phyloP scores from a whole-genome alignment of 2,113 vertebrate genomes.

The Progne subis region DNA sequence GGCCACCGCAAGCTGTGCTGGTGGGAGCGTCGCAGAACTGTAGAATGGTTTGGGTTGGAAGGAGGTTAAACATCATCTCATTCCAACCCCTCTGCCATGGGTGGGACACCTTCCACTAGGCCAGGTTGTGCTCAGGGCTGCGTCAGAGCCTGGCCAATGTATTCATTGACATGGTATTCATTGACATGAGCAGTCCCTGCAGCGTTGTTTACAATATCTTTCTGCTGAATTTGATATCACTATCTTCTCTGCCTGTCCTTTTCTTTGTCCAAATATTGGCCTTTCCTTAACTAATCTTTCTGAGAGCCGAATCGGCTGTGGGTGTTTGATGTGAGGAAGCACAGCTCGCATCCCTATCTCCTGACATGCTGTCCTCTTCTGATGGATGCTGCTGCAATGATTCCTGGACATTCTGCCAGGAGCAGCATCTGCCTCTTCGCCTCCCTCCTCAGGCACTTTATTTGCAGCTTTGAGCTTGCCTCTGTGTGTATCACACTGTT shows the following conservation, averaged over 20 bases:
- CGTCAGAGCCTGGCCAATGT: background rate
- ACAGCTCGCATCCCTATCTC: background rate
- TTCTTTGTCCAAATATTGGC: background rate
- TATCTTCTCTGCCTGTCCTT: background rate
- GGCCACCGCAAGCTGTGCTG: background rate
- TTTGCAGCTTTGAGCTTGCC: constrained; percentile 31
- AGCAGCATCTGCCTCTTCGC: constrained; percentile 24
- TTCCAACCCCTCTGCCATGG: background rate
- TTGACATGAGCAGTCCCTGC: background rate
- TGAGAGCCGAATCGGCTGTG: background rate
- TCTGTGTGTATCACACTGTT: constrained; percentile 9
- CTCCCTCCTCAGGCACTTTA: background rate
- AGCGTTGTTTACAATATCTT: background rate
- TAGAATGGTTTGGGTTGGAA: too few relatives aligned
- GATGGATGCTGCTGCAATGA: background rate
- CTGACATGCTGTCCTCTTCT: background rate
- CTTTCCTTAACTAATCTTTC: constrained; percentile 13
- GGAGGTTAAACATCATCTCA: background rate
- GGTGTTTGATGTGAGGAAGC: background rate
- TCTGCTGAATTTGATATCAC: background rate
- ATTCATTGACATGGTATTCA: too few relatives aligned
- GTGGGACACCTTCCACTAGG: background rate
- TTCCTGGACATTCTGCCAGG: background rate
- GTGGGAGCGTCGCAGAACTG: background rate
- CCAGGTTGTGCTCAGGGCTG: background rate